phyloP scores from a whole-genome alignment of 2,113 vertebrate genomes.

The Dermatemys mawii region DNA sequence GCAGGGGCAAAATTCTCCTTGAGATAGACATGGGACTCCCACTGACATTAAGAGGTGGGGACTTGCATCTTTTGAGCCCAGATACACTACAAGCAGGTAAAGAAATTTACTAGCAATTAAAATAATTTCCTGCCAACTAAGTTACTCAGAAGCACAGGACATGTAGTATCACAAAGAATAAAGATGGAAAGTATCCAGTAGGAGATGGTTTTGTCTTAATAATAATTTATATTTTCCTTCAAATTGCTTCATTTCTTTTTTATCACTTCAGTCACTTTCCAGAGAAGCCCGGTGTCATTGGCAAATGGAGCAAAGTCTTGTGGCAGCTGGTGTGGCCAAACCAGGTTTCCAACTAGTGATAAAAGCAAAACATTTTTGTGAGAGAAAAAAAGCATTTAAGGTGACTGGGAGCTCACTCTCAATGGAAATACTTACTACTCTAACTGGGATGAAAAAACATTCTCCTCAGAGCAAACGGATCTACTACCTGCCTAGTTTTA shows the following conservation, averaged over 20 bases:
- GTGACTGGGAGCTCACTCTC: neutral
- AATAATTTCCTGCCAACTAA: neutral
- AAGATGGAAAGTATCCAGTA: neutral
- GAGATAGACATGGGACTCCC: neutral
- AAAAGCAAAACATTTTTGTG: neutral
- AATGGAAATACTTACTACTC: neutral
- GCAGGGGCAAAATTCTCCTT: neutral
- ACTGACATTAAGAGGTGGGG: neutral
- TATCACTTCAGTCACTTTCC: constrained; percentile 3
- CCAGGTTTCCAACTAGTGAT: neutral
- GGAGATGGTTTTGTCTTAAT: neutral
- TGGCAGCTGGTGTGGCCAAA: neutral
- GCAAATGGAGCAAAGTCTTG: constrained; percentile 1
- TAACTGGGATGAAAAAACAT: constrained; percentile 31
- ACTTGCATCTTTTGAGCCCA: neutral
- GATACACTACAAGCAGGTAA: neutral
- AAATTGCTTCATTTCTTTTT: neutral
- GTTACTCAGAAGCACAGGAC: neutral
- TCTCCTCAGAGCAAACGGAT: constrained; percentile 67
- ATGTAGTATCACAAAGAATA: neutral
- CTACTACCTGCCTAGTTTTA: constrained; percentile 26
- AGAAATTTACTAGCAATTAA: neutral
- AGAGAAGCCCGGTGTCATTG: neutral
- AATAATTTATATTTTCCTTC: neutral
- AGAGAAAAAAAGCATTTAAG: neutral